Evolutionary conservation across 2,797 vertebrate species (phyloP).

Genomic region (Peromyscus nudipes): DNA sequence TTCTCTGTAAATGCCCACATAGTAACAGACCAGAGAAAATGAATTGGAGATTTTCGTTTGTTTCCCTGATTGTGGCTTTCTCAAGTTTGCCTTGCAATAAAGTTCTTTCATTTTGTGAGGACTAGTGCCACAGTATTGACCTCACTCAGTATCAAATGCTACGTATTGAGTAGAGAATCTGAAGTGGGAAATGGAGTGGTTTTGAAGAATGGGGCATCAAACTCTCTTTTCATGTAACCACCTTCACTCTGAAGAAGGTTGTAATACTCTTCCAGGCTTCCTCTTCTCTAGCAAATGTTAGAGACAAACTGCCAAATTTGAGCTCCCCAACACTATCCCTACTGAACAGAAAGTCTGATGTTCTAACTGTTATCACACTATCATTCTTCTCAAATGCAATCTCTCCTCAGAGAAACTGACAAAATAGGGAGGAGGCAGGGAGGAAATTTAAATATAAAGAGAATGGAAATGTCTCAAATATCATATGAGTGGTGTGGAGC

Average conservation of each 20-base stretch:
- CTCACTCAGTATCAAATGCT: not conserved
- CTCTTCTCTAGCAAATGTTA: conserved; percentile 11
- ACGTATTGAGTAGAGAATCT: not conserved
- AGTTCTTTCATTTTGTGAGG: not conserved
- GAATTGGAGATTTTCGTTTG: not conserved
- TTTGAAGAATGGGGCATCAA: not conserved
- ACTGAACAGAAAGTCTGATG: not conserved
- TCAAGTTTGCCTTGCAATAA: not conserved
- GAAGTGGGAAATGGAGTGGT: not conserved
- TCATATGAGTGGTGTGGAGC: not conserved
- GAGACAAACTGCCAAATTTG: not conserved
- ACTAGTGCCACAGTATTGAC: not conserved
- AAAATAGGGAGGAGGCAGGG: not conserved
- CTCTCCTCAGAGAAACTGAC: not conserved
- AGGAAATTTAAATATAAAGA: conserved; percentile 8
- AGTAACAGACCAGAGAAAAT: not conserved
- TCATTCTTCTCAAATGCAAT: conserved; percentile 12
- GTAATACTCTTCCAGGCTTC: not conserved
- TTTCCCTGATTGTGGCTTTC: not conserved
- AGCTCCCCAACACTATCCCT: not conserved
- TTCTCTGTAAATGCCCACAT: not conserved
- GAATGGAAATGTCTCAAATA: not conserved
- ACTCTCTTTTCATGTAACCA: not conserved
- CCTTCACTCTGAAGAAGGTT: not conserved
- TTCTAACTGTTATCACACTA: not conserved